Conservation (phyloP, 2,113 vertebrate genomes). For the Cavia porcellus region DNA sequence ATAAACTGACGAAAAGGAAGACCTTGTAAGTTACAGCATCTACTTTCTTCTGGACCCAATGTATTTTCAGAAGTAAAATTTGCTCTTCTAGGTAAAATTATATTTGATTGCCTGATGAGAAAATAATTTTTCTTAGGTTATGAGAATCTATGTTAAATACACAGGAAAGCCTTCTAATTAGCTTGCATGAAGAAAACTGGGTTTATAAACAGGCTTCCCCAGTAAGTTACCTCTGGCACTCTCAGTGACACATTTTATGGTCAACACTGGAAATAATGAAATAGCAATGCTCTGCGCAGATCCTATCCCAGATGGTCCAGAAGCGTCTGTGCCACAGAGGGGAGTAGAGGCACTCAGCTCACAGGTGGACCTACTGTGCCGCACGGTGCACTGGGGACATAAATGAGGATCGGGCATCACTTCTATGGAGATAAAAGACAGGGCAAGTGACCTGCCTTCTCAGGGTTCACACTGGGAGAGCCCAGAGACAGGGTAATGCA, state of each 20-base stretch:
- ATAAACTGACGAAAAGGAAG: neutral
- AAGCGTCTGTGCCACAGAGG: too few species aligned
- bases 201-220: neutral
- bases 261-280: neutral
- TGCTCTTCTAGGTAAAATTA: neutral
- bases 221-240: neutral
- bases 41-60: neutral
- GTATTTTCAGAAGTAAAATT: neutral
- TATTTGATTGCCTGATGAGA: neutral
- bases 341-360: accelerated
- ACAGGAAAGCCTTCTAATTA: neutral
- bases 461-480: neutral
- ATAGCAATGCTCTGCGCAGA: neutral
- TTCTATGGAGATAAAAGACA: accelerated
- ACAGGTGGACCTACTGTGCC: neutral
- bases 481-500: neutral
- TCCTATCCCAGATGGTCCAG: too few species aligned
- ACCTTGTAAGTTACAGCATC: neutral
- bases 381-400: neutral
- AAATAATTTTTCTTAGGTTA: neutral
- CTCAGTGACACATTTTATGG: neutral
- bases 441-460: accelerated
- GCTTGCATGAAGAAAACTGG: neutral
- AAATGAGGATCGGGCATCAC: too few species aligned
- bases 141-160: neutral